Conservation (phyloP, 2,797 vertebrate genomes). For the Tokudaia tokunoshimensis region DNA sequence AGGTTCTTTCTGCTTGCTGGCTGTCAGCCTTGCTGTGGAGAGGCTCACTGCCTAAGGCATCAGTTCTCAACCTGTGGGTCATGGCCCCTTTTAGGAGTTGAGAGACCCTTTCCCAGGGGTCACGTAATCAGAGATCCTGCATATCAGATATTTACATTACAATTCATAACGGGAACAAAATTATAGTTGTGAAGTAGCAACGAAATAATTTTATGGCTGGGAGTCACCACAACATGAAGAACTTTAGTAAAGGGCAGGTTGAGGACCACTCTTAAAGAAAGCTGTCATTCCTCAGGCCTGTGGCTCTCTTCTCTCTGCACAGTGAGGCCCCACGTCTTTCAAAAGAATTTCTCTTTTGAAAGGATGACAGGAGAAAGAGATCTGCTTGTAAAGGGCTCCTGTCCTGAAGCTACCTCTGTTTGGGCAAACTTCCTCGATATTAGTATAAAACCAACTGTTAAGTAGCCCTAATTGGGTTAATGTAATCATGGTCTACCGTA, state of each 20-base stretch:
- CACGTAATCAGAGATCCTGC: not conserved
- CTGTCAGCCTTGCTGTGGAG: not conserved
- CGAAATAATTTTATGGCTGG: not conserved
- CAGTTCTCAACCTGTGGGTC: not conserved
- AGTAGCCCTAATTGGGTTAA: not conserved
- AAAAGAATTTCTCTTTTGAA: not conserved
- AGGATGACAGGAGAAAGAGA: not conserved
- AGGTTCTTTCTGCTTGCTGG: not conserved
- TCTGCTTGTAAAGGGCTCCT: not conserved
- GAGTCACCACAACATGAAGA: not conserved
- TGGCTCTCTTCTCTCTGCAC: not conserved
- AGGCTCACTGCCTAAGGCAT: not conserved
- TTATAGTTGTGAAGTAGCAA: not conserved
- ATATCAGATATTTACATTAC: not conserved
- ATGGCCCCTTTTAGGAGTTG: no score
- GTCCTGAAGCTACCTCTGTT: not conserved
- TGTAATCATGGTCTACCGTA: not conserved
- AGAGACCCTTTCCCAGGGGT: not conserved
- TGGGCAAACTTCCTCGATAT: not conserved
- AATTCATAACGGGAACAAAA: not conserved
- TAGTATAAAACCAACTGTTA: constrained; percentile 18
- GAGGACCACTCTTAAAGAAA: not conserved
- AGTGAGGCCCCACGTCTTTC: not conserved
- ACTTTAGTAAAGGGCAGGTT: not conserved
- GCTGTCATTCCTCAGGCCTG: not conserved